phyloP scores from a whole-genome alignment of 2,797 vertebrate species.

The Crypturellus tataupa region DNA sequence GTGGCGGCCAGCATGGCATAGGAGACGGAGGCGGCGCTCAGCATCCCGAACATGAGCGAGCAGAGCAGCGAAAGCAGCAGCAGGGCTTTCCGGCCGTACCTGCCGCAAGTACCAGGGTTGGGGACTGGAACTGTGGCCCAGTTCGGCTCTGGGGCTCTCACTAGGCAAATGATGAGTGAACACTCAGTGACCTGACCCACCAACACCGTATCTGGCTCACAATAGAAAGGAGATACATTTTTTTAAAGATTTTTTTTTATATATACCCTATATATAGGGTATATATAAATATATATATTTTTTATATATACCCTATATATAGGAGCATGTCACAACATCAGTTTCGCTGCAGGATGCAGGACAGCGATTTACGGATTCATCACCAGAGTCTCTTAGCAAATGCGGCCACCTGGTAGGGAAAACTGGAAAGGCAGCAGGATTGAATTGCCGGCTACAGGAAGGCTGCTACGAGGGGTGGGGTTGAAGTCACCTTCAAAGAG shows the following conservation, averaged over 20 bases:
- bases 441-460: not conserved
- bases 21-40: constrained; percentile 81
- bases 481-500: not conserved
- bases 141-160: not conserved
- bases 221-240: not conserved
- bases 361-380: not conserved
- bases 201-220: not conserved
- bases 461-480: not conserved
- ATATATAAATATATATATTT: no score
- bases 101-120: constrained; percentile 34
- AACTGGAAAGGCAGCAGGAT: not conserved
- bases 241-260: no score
- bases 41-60: constrained; percentile 75
- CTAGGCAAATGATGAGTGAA: not conserved
- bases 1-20: constrained; percentile 87
- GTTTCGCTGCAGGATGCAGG: not conserved
- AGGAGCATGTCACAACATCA: not conserved
- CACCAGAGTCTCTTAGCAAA: not conserved
- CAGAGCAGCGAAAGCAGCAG: constrained; percentile 81
- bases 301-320: no score
- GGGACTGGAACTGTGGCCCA: not conserved
- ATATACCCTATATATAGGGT: not conserved
- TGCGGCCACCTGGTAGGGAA: not conserved
- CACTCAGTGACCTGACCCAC: not conserved
- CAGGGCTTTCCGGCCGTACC: constrained; percentile 87